Base-by-base conservation (phyloP, 1,140 invertebrate species). In the Cyrtorhinus lividipennis region DNA sequence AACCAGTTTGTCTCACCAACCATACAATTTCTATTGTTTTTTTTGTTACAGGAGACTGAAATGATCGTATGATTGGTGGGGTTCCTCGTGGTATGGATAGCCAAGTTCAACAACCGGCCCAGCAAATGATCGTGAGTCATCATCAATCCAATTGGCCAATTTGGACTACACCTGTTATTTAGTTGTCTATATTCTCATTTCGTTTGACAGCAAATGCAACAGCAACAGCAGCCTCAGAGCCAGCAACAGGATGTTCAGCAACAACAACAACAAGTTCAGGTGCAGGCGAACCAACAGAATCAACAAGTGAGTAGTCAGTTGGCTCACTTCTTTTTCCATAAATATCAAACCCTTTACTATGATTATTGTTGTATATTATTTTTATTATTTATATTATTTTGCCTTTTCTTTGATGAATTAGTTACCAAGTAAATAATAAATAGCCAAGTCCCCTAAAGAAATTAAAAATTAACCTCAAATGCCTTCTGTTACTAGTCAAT, bases 161-260 rank as follows among this genome's bases (percentile, higher is more conserved):
- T 15, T 38, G 5, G 30, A 38, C 5, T 38, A 38, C 30, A 38
- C 30, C 5, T 8, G 5, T 38, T 38, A 8, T 15, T 38, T 38
- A 38, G 15, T 8, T 38, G 30, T 38, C 10, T 22, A 5, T 53
- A 22, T 15, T 13, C 20, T 12, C 5, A 8, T 53, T 12, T 53
- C 20, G 20, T 20, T 22, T 20, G 48, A 46, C 59, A 61, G 23
- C 59, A 61, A 46, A 24, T 24, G 59, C 24, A 56, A 57, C 46
- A 62, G 62, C 62, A 62, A 26, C 62, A 56, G 62, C 48, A 59
- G 53, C 24, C 27, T 2, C 62, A 62, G 53, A 18, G 30, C 45
- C 48, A 25, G 13, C 23, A 15, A 2, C 62, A 62, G 62, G 46
- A 58, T 56, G 62, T 56, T 26, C 46, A 62, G 25, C 62, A 62